These are phyloP conservation scores for Sericinus montela DNA, from an alignment of 2,888 invertebrate species.

Conservation along the genomic window DNA sequence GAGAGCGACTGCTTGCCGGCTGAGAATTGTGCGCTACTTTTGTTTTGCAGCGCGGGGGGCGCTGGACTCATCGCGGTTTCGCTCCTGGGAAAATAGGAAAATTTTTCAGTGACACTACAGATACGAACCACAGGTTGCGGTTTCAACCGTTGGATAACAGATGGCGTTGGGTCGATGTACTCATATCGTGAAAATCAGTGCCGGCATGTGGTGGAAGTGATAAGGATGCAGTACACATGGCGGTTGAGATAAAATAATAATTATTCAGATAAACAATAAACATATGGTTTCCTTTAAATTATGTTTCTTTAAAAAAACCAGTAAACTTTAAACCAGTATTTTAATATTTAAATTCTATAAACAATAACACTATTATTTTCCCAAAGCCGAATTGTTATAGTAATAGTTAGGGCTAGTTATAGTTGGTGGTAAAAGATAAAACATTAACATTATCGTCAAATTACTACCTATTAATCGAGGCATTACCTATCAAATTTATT, in stretches of 20 bases:
- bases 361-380: too few species aligned
- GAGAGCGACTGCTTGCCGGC: conserved; percentile 56
- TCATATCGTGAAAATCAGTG: conserved; percentile 19
- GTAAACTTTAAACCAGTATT: too few species aligned
- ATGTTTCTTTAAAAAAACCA: too few species aligned
- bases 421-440: too few species aligned
- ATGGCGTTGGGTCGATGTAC: conserved; percentile 51
- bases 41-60: conserved; percentile 63
- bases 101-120: conserved; percentile 60
- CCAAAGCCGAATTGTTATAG: too few species aligned
- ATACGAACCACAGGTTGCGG: conserved; percentile 48
- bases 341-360: too few species aligned
- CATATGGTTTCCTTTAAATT: too few species aligned
- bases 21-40: conserved; percentile 47
- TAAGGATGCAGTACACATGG: not conserved
- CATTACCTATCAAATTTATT: too few species aligned
- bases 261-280: too few species aligned
- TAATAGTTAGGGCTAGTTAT: too few species aligned
- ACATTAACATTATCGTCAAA: too few species aligned
- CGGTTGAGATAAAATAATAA: not conserved
- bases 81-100: conserved; percentile 75
- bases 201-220: conserved; percentile 1
- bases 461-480: too few species aligned
- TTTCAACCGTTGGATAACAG: conserved; percentile 56
- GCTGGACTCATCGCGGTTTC: conserved; percentile 68